These are phyloP conservation scores for Mylabris sibirica DNA, from an alignment of 2,888 invertebrate species.

Conservation along the genomic window DNA sequence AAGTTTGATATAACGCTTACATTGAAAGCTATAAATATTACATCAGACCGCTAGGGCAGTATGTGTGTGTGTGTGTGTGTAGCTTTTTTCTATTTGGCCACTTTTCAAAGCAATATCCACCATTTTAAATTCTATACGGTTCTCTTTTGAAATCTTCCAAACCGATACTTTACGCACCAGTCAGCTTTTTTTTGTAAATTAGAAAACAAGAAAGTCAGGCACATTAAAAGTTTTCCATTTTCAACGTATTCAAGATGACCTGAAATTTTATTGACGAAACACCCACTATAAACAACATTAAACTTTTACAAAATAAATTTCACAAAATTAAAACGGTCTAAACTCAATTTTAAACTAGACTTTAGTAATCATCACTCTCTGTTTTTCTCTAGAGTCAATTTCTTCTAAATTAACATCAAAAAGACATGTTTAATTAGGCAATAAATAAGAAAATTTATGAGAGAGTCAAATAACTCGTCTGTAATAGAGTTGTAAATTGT, in stretches of 20 bases:
- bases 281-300: not conserved
- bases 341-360: not conserved
- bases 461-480: not conserved
- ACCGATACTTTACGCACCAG: not conserved
- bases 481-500: not conserved
- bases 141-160: not conserved
- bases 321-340: not conserved
- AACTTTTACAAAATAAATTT: not conserved
- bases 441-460: not conserved
- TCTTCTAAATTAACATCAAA: not conserved
- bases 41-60: not conserved
- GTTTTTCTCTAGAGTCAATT: not conserved
- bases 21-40: constrained; percentile 10
- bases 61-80: no score
- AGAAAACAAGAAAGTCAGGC: not conserved
- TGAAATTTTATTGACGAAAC: not conserved
- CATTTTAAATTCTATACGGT: constrained; percentile 7
- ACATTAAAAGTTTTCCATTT: not conserved
- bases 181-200: not conserved
- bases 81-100: not conserved
- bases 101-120: constrained; percentile 2
- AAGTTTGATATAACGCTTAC: not conserved
- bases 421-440: not conserved
- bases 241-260: not conserved
- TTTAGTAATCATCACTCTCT: not conserved